phyloP scores from a whole-genome alignment of 1,140 invertebrate genomes.

The Drosophila nikananu region DNA sequence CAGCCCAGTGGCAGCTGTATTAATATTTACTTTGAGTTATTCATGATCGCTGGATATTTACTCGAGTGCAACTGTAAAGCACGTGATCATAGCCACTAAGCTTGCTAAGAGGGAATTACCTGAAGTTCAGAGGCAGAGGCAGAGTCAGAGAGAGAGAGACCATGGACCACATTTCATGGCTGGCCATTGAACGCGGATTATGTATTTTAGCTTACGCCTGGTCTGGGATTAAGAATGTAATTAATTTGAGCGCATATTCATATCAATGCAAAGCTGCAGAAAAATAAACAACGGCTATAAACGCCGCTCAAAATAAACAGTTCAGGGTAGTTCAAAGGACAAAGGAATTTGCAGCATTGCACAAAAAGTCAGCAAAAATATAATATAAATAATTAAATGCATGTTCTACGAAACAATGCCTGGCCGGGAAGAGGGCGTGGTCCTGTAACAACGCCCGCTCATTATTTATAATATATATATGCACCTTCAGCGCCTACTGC shows the following conservation, averaged over 20 bases:
- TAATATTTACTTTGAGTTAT: slow-evolving; percentile 27
- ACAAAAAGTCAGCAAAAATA: slow-evolving; percentile 37
- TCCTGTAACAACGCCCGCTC: slow-evolving; percentile 38
- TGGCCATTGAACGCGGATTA: slow-evolving; percentile 53
- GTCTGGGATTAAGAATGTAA: slow-evolving; percentile 74
- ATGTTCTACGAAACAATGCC: slow-evolving; percentile 47
- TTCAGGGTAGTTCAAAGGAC: slow-evolving; percentile 47
- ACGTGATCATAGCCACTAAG: slow-evolving; percentile 39
- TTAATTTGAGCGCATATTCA: slow-evolving; percentile 68
- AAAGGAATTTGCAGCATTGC: slow-evolving; percentile 49
- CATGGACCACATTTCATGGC: slow-evolving; percentile 36
- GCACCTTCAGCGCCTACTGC: slow-evolving; percentile 55
- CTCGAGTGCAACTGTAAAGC: slow-evolving; percentile 8
- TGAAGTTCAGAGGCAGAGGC: not conserved
- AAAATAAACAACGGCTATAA: slow-evolving; percentile 54
- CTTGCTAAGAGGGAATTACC: not conserved
- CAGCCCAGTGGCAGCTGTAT: slow-evolving; percentile 34
- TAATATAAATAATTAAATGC: slow-evolving; percentile 74
- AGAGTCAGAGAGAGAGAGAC: not conserved
- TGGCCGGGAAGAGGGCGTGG: slow-evolving; percentile 53
- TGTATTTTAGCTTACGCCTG: slow-evolving; percentile 47
- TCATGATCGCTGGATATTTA: slow-evolving; percentile 31
- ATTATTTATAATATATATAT: slow-evolving; percentile 69
- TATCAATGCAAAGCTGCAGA: slow-evolving; percentile 52
- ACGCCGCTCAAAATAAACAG: slow-evolving; percentile 18